These are phyloP conservation scores for Synergus itoensis DNA, from an alignment of 2,888 invertebrate genomes.

Conservation along the genomic window DNA sequence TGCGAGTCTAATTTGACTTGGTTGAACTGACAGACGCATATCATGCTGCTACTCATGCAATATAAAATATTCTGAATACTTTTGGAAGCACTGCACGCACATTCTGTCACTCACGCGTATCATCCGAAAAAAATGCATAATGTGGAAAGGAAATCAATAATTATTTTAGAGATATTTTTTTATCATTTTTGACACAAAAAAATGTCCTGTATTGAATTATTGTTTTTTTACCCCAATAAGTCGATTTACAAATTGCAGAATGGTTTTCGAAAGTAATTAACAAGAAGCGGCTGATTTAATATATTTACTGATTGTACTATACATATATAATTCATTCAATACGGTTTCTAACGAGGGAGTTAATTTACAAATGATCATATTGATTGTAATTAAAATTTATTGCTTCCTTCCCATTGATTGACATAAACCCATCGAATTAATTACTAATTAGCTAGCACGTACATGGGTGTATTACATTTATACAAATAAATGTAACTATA, in stretches of 20 bases:
- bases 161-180: no score
- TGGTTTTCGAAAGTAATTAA: no score
- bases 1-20: slow-evolving; percentile 13
- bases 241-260: not conserved
- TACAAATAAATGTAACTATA: not conserved
- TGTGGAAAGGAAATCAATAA: not conserved
- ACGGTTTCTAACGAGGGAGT: slow-evolving; percentile 16
- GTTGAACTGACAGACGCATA: slow-evolving; percentile 17
- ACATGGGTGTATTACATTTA: not conserved
- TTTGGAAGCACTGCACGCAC: slow-evolving; percentile 10
- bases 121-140: not conserved
- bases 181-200: no score
- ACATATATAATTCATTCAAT: slow-evolving; percentile 1
- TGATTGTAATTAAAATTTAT: slow-evolving; percentile 28
- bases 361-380: slow-evolving; percentile 28
- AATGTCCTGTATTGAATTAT: no score
- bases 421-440: not conserved
- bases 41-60: slow-evolving; percentile 48
- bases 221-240: no score
- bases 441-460: not conserved
- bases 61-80: slow-evolving; percentile 48
- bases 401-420: slow-evolving; percentile 12
- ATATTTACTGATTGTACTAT: not conserved
- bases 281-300: no score
- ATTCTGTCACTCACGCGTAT: not conserved